Conservation (phyloP, 2,113 vertebrate species). For the Poicephalus meyeri region DNA sequence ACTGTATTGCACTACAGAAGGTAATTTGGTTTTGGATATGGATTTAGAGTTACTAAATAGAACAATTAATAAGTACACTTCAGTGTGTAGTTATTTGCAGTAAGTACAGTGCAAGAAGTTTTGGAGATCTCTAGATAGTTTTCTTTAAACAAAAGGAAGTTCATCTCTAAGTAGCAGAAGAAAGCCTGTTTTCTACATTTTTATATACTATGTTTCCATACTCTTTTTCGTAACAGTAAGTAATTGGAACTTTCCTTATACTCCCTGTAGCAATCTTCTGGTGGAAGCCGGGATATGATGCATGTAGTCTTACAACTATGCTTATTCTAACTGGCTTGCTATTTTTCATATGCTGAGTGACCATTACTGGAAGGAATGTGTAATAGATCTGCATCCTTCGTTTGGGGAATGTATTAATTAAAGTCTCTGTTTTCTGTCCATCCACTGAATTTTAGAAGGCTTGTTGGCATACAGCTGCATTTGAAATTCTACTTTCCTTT, state of each 20-base stretch:
- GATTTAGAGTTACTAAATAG: background rate
- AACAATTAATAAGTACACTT: background rate
- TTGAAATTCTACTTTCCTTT: background rate
- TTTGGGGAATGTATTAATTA: background rate
- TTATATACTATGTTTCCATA: background rate
- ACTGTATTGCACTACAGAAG: background rate
- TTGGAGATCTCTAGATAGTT: background rate
- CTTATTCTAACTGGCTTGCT: background rate
- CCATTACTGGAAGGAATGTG: background rate
- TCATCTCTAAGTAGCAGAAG: background rate
- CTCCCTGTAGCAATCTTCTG: background rate
- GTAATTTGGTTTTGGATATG: background rate
- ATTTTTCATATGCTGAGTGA: background rate
- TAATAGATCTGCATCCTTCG: background rate
- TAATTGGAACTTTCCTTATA: background rate
- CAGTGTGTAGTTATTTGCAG: background rate
- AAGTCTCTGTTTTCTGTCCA: background rate
- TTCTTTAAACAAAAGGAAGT: background rate
- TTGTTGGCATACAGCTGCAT: background rate
- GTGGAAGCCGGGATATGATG: background rate
- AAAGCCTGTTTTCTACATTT: background rate
- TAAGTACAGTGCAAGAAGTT: background rate
- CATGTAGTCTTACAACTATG: background rate
- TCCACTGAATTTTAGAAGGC: background rate
- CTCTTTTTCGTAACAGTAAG: background rate